phyloP scores from a whole-genome alignment of 1,140 invertebrate species.

The Bicyclus anynana region DNA sequence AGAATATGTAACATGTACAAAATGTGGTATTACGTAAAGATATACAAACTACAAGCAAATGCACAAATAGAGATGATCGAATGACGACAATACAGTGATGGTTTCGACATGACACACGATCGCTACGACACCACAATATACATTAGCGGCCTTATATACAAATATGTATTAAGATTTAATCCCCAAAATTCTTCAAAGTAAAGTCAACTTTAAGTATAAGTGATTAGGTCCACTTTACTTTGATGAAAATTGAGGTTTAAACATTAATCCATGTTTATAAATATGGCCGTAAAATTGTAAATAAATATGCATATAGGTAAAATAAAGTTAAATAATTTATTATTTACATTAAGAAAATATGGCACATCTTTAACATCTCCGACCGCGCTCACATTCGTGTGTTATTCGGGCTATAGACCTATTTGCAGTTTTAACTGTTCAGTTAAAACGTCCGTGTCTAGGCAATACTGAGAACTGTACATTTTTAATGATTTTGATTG shows the following conservation, averaged over 20 bases:
- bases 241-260: too few relatives aligned
- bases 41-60: conserved; percentile 71
- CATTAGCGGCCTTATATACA: too few relatives aligned
- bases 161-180: too few relatives aligned
- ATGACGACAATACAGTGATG: conserved; percentile 52
- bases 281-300: conserved; percentile 55
- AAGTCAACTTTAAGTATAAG: too few relatives aligned
- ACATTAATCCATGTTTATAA: too few relatives aligned
- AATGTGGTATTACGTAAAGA: conserved; percentile 42
- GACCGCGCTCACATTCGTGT: conserved; percentile 46
- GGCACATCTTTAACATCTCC: conserved; percentile 68
- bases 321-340: conserved; percentile 72
- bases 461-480: too few relatives aligned
- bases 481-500: too few relatives aligned
- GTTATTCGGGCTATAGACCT: too few relatives aligned
- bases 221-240: too few relatives aligned
- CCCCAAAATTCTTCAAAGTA: too few relatives aligned
- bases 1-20: conserved; percentile 24
- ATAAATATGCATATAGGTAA: conserved; percentile 72
- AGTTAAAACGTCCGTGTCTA: too few relatives aligned
- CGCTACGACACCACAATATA: conserved; percentile 36
- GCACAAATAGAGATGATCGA: conserved; percentile 52
- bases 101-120: conserved; percentile 45
- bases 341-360: conserved; percentile 76
- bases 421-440: too few relatives aligned